Conservation (phyloP, 2,888 invertebrate species). For the Watsonalla binaria region DNA sequence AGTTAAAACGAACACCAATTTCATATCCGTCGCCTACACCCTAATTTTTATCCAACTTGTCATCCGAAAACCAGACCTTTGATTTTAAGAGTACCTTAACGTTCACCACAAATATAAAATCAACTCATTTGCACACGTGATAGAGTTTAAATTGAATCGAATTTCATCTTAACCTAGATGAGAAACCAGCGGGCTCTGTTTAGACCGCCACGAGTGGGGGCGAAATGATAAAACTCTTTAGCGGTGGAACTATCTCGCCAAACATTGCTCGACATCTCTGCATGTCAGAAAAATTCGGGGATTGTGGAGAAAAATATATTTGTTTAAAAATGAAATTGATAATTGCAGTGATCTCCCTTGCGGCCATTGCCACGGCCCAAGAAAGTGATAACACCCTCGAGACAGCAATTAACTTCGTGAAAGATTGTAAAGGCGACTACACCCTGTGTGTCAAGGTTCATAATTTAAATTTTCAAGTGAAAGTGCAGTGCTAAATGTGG, state of each 20-base stretch:
- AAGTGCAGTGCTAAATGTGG: conserved; percentile 49
- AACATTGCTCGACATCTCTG: conserved; percentile 67
- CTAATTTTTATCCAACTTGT: conserved; percentile 4
- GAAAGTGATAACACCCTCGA: conserved; percentile 78
- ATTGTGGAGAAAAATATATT: conserved; percentile 29
- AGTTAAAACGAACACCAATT: not conserved
- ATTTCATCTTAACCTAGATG: conserved; percentile 59
- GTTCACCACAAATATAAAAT: conserved; percentile 21
- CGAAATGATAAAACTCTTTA: conserved; percentile 70
- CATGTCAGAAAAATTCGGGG: conserved; percentile 55
- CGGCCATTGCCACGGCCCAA: conserved; percentile 61
- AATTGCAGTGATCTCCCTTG: conserved; percentile 51
- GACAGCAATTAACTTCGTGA: conserved; percentile 82
- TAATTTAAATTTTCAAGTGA: conserved; percentile 59
- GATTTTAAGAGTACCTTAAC: conserved; percentile 4
- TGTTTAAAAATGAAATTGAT: conserved; percentile 54
- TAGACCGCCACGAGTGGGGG: conserved; percentile 53
- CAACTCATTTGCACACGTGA: conserved; percentile 47
- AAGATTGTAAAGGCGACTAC: conserved; percentile 84
- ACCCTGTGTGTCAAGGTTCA: conserved; percentile 86
- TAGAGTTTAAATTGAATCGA: conserved; percentile 52
- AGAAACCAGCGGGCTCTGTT: conserved; percentile 40
- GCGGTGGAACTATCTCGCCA: conserved; percentile 48
- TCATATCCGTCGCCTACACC: not conserved
- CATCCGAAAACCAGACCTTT: conserved; percentile 16